These are phyloP conservation scores for Cheiracanthium punctorium DNA, from an alignment of 2,888 invertebrate genomes.

Conservation along the genomic window DNA sequence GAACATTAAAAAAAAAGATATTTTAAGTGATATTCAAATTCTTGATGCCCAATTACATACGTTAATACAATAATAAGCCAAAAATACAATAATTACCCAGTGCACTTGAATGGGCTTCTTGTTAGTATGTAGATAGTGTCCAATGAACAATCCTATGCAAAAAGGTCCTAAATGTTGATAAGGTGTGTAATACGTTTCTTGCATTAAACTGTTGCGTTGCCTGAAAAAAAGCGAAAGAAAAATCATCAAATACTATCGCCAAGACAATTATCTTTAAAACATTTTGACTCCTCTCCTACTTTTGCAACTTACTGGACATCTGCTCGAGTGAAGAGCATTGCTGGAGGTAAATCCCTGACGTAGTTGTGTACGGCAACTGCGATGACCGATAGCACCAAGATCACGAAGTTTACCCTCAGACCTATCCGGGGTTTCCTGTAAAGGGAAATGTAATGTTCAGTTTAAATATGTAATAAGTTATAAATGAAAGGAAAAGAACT, in stretches of 20 bases:
- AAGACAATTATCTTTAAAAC: not conserved
- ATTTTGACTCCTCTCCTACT: too few species aligned
- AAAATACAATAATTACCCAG: constrained; percentile 38
- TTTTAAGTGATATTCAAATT: too few species aligned
- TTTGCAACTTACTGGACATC: constrained; percentile 54
- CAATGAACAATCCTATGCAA: constrained; percentile 58
- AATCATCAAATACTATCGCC: too few species aligned
- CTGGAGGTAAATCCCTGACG: constrained; percentile 54
- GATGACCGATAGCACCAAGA: constrained; percentile 34
- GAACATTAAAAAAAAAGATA: not conserved
- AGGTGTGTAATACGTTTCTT: constrained; percentile 53
- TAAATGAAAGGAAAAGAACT: too few species aligned
- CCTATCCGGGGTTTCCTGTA: constrained; percentile 43
- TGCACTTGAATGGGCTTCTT: constrained; percentile 33
- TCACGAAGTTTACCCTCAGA: constrained; percentile 26
- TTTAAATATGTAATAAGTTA: too few species aligned
- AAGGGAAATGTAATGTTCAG: too few species aligned
- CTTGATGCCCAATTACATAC: too few species aligned
- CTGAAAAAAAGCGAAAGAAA: constrained; percentile 12
- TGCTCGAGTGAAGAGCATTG: constrained; percentile 43
- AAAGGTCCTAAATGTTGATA: constrained; percentile 65
- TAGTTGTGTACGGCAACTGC: constrained; percentile 44
- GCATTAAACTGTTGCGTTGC: constrained; percentile 39
- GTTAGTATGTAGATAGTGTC: constrained; percentile 46
- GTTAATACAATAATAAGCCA: too few species aligned